Percentiles rank a stretch among this genome's conserved stretches.
Conservation (phyloP, 2,888 invertebrate species). For the Fragum sueziense region DNA sequence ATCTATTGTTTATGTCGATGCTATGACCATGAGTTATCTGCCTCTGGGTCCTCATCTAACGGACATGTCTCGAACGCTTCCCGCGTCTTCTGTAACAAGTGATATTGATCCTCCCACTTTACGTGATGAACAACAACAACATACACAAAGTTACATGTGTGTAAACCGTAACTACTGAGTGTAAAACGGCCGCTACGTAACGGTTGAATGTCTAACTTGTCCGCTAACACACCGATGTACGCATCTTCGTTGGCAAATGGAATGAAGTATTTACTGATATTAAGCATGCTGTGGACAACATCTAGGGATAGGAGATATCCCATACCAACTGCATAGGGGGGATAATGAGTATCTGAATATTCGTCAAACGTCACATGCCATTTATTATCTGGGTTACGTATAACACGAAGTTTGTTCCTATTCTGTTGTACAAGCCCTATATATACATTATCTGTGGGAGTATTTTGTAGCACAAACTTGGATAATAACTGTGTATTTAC, state of each 20-base stretch:
- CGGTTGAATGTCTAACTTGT: slow-evolving; percentile 71
- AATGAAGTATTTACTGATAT: slow-evolving; percentile 64
- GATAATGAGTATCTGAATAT: slow-evolving; percentile 72
- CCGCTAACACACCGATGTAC: slow-evolving; percentile 77
- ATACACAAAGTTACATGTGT: slow-evolving; percentile 79
- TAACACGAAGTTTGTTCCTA: slow-evolving; percentile 67
- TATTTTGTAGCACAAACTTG: slow-evolving; percentile 62
- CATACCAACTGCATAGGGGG: slow-evolving; percentile 79
- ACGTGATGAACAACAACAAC: slow-evolving; percentile 79
- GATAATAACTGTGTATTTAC: slow-evolving; percentile 73
- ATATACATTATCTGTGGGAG: slow-evolving; percentile 68
- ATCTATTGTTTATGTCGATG: background rate
- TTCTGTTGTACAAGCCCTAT: slow-evolving; percentile 75
- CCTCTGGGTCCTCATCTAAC: background rate
- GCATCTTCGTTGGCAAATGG: slow-evolving; percentile 81
- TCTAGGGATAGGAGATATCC: slow-evolving; percentile 80
- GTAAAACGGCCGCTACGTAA: slow-evolving; percentile 76
- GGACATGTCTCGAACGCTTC: slow-evolving; percentile 60
- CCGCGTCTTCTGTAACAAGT: slow-evolving; percentile 64
- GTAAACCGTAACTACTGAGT: slow-evolving; percentile 71
- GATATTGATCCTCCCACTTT: slow-evolving; percentile 65
- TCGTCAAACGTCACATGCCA: slow-evolving; percentile 77
- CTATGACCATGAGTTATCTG: slow-evolving; percentile 19
- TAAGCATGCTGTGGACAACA: slow-evolving; percentile 68
- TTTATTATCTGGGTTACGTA: slow-evolving; percentile 72